Percentiles rank a stretch among this genome's conserved stretches.
These are phyloP conservation scores for Corella eumyota DNA, from an alignment of 23 tunicate genomes.

Conservation along the genomic window DNA sequence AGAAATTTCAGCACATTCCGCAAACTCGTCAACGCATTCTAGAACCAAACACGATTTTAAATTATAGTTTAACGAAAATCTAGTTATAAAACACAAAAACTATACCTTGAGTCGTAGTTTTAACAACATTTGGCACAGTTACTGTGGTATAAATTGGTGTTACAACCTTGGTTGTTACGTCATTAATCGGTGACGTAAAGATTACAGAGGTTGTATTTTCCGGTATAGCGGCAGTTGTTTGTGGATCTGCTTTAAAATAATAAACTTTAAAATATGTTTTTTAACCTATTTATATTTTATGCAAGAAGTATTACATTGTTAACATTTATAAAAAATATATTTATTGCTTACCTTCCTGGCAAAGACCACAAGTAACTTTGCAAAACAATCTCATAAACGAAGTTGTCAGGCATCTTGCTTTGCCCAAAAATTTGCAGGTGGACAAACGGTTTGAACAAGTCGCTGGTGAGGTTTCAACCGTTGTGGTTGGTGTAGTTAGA, in stretches of 20 bases:
- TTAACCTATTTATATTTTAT: too few relatives aligned
- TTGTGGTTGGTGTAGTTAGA: background rate
- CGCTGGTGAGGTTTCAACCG: background rate
- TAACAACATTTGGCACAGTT: too few relatives aligned
- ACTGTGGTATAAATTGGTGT: background rate
- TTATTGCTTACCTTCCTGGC: too few relatives aligned
- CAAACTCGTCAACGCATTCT: constrained; percentile 24
- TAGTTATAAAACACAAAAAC: background rate
- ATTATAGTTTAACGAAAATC: background rate
- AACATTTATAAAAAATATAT: too few relatives aligned
- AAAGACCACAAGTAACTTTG: constrained; percentile 14
- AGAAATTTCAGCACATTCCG: constrained; percentile 9
- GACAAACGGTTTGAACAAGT: constrained; percentile 1
- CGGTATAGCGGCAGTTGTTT: background rate
- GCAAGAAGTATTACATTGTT: too few relatives aligned
- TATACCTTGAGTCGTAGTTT: too few relatives aligned
- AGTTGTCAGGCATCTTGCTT: background rate
- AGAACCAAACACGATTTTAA: background rate
- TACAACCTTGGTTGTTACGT: background rate
- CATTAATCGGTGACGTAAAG: background rate
- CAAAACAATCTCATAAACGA: constrained; percentile 10
- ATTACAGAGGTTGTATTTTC: background rate
- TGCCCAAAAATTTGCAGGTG: background rate
- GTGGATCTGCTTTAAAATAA: constrained; percentile 1
- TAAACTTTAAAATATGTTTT: too few relatives aligned